phyloP scores from a whole-genome alignment of 2,888 invertebrate species.

The Polyommatus icarus region DNA sequence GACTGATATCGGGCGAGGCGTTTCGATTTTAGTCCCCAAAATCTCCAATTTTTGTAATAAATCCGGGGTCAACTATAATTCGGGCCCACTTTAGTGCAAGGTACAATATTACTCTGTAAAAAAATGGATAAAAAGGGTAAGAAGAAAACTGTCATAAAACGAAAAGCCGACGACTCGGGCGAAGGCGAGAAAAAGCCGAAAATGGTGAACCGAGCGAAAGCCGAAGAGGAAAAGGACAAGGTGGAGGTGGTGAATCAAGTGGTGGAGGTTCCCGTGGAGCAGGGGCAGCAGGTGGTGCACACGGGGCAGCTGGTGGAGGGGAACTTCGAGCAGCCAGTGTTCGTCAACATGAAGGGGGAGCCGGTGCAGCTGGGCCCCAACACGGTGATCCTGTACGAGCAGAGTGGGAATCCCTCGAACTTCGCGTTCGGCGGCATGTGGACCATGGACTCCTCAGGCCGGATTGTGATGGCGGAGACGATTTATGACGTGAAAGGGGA shows the following conservation, averaged over 20 bases:
- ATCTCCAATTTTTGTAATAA: slow-evolving; percentile 43
- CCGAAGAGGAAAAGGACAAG: slow-evolving; percentile 66
- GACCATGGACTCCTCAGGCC: slow-evolving; percentile 74
- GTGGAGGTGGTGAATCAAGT: slow-evolving; percentile 70
- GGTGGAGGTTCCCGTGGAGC: slow-evolving; percentile 72
- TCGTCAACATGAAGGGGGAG: slow-evolving; percentile 76
- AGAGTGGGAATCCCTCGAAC: slow-evolving; percentile 72
- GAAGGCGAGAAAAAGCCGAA: slow-evolving; percentile 72
- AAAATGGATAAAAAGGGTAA: slow-evolving; percentile 79
- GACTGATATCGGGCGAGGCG: slow-evolving; percentile 57
- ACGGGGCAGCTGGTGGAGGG: slow-evolving; percentile 73
- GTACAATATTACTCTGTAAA: slow-evolving; percentile 47
- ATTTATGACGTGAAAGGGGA: slow-evolving; percentile 77
- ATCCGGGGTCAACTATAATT: slow-evolving; percentile 42
- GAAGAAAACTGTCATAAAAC: slow-evolving; percentile 74
- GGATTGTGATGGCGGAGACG: slow-evolving; percentile 77
- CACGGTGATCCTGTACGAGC: slow-evolving; percentile 75
- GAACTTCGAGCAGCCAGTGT: slow-evolving; percentile 75
- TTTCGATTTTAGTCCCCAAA: slow-evolving; percentile 43
- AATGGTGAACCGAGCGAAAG: slow-evolving; percentile 63
- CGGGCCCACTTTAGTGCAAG: slow-evolving; percentile 47
- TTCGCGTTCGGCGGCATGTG: slow-evolving; percentile 77
- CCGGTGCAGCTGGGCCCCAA: slow-evolving; percentile 75
- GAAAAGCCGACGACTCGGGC: slow-evolving; percentile 69
- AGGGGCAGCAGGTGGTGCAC: slow-evolving; percentile 73